These are phyloP conservation scores for Stratiomys singularior DNA, from an alignment of 2,888 invertebrate species.

Conservation along the genomic window DNA sequence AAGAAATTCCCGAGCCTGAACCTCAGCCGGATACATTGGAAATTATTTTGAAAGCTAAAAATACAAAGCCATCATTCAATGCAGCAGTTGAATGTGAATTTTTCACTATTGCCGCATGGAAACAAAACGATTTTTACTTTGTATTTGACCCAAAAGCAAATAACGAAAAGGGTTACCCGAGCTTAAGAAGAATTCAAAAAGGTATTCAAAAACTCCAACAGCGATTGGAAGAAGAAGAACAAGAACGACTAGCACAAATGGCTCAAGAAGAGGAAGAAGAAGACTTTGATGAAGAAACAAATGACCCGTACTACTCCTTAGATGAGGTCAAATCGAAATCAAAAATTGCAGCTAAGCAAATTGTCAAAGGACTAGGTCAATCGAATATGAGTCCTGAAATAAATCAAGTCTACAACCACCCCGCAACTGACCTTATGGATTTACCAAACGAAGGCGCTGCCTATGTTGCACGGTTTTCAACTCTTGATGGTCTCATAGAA, in stretches of 20 bases:
- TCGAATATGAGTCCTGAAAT: too few species aligned
- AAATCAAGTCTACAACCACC: too few species aligned
- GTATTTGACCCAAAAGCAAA: constrained; percentile 73
- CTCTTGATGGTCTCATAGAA: constrained; percentile 49
- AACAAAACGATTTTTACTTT: constrained; percentile 66
- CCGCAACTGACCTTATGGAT: background rate
- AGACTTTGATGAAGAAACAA: background rate
- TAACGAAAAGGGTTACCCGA: constrained; percentile 68
- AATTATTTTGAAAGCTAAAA: background rate
- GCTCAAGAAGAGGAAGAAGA: background rate
- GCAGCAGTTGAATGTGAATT: constrained; percentile 53
- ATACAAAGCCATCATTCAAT: background rate
- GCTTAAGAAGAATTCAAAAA: constrained; percentile 54
- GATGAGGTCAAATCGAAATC: background rate
- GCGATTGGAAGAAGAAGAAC: background rate
- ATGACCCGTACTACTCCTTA: background rate
- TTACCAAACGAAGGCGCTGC: constrained; percentile 60
- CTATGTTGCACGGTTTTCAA: constrained; percentile 54
- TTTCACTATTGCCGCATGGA: constrained; percentile 68
- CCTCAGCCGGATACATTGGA: background rate
- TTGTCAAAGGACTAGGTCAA: background rate
- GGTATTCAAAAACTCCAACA: constrained; percentile 57
- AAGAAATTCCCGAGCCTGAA: background rate
- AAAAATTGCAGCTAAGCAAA: background rate
- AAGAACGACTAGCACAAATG: background rate